Percentiles rank a stretch among this genome's conserved stretches.
Evolutionary conservation across 2,888 invertebrate species (phyloP).

Genomic region (Axea sp.): DNA sequence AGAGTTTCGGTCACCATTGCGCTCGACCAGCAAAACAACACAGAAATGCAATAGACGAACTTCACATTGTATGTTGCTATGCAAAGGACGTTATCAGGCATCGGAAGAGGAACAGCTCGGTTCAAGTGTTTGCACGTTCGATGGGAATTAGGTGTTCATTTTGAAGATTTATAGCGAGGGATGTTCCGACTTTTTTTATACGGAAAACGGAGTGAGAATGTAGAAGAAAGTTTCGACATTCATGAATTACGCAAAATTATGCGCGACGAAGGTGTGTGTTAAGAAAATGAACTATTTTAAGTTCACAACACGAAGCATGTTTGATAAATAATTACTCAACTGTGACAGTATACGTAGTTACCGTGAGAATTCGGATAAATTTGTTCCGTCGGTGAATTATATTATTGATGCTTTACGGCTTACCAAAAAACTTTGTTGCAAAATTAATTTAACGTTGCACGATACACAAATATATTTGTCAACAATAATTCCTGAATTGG

Average conservation of each 20-base stretch:
- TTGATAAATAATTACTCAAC: conserved; percentile 42
- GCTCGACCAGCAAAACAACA: conserved; percentile 8
- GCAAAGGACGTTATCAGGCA: conserved; percentile 17
- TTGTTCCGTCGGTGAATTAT: conserved; percentile 9
- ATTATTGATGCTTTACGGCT: too few species aligned
- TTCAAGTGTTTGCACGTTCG: conserved; percentile 46
- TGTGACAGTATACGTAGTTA: conserved; percentile 18
- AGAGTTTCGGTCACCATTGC: not conserved
- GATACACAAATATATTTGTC: too few species aligned
- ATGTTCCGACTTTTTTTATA: conserved; percentile 33
- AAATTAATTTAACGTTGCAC: too few species aligned
- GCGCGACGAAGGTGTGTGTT: conserved; percentile 18
- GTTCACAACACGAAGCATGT: conserved; percentile 32
- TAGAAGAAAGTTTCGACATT: conserved; percentile 40
- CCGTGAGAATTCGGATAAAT: conserved; percentile 15
- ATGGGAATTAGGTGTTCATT: conserved; percentile 54
- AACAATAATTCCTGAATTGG: too few species aligned
- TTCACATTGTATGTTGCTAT: conserved; percentile 36
- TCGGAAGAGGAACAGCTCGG: conserved; percentile 16
- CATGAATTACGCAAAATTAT: conserved; percentile 46
- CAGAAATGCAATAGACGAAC: conserved; percentile 17
- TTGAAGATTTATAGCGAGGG: conserved; percentile 41
- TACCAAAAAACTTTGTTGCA: too few species aligned
- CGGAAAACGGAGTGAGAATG: conserved; percentile 15
- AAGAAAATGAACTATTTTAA: conserved; percentile 30